A percentile compares a stretch with the other conserved stretches of the same genome.
These are phyloP conservation scores for Gobio occitaniae DNA, from an alignment of 2,797 vertebrate species.

Conservation along the genomic window DNA sequence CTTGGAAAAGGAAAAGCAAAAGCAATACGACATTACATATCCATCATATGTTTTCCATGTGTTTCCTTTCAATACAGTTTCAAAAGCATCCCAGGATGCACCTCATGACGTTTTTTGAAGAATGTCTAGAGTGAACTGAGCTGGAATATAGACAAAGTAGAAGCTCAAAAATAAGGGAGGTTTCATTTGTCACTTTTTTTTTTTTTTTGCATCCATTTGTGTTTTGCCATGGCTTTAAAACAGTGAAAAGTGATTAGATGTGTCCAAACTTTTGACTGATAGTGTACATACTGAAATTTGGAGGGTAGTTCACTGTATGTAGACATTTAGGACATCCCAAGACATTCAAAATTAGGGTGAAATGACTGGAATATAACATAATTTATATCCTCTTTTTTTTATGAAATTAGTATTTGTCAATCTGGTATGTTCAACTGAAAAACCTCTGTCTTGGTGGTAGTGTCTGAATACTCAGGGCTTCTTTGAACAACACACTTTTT, in stretches of 20 bases:
- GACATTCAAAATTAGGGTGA: not conserved
- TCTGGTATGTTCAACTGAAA: not conserved
- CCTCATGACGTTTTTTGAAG: not conserved
- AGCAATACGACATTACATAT: not conserved
- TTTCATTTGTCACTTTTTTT: not conserved
- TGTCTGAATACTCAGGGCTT: not conserved
- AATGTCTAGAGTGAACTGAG: not conserved
- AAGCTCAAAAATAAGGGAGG: not conserved
- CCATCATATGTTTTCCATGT: not conserved
- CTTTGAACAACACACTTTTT: not conserved
- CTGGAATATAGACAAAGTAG: not conserved
- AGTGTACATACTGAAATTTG: not conserved
- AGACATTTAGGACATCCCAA: not conserved
- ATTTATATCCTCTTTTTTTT: not conserved
- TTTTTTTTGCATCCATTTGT: not conserved
- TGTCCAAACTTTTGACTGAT: constrained; percentile 5
- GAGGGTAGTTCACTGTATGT: not conserved
- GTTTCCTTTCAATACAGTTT: not conserved
- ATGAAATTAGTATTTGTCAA: not conserved
- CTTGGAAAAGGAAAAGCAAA: not conserved
- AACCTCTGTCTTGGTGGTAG: not conserved
- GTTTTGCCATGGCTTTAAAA: not conserved
- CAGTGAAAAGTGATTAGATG: not conserved
- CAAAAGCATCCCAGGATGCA: not conserved
- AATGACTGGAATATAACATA: not conserved